Evolutionary conservation across 2,888 invertebrate species (phyloP).

Genomic region (Leptopilina syphax): DNA sequence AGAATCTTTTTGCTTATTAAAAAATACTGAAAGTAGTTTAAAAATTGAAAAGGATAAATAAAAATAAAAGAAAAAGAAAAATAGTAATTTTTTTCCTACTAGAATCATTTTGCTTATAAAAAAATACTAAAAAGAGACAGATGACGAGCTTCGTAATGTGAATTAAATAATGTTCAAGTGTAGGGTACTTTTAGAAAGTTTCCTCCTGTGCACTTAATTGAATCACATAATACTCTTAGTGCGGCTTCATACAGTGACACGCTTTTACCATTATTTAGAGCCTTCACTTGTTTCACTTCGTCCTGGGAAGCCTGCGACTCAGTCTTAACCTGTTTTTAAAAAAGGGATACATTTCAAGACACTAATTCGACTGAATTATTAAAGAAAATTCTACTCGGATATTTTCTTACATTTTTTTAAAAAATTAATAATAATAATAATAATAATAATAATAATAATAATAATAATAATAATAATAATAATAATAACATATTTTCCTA

Average conservation of each 20-base stretch:
- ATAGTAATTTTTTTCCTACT: too few species aligned
- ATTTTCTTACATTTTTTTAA: too few species aligned
- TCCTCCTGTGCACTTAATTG: slow-evolving; percentile 6
- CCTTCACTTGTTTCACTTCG: slow-evolving; percentile 41
- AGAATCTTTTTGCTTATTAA: too few species aligned
- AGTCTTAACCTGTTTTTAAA: slow-evolving; percentile 1
- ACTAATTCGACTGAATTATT: slow-evolving; percentile 3
- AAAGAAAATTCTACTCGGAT: too few species aligned
- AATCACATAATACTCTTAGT: slow-evolving; percentile 23
- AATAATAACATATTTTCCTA: too few species aligned
- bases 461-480: too few species aligned
- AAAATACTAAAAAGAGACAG: neutral
- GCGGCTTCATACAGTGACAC: slow-evolving; percentile 55
- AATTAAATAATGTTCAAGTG: slow-evolving; percentile 17
- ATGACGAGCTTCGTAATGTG: neutral
- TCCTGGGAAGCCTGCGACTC: neutral
- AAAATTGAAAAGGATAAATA: too few species aligned
- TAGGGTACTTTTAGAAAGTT: slow-evolving; percentile 19
- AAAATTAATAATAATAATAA: too few species aligned
- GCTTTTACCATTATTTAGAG: slow-evolving; percentile 66
- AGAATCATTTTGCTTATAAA: too few species aligned
- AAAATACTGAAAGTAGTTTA: too few species aligned
- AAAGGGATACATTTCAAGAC: slow-evolving; percentile 15
- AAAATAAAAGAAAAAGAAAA: too few species aligned
- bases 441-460: too few species aligned